phyloP scores from a whole-genome alignment of 2,888 invertebrate genomes.

The Oegoconia quadripuncta region DNA sequence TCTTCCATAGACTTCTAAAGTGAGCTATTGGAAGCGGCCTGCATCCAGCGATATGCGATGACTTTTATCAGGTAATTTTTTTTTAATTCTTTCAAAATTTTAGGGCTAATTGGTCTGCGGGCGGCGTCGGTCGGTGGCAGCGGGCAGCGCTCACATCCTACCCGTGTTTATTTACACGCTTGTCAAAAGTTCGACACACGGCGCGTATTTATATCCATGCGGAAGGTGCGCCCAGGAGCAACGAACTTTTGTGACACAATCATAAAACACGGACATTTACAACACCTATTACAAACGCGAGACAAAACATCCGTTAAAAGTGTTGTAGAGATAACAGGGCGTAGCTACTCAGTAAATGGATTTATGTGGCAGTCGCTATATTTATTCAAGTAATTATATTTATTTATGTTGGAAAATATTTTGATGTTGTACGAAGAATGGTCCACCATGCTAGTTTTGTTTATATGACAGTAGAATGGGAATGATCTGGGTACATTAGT shows the following conservation, averaged over 20 bases:
- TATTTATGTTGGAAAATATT: constrained; percentile 5
- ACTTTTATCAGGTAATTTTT: background rate
- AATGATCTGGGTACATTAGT: too few relatives aligned
- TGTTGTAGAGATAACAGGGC: constrained; percentile 30
- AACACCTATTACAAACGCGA: constrained; percentile 33
- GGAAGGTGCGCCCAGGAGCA: constrained; percentile 70
- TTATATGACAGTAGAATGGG: background rate
- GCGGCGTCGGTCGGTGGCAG: constrained; percentile 1
- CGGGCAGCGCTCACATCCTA: constrained; percentile 39
- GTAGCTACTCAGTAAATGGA: constrained; percentile 42
- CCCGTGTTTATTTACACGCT: constrained; percentile 65
- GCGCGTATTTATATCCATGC: constrained; percentile 65
- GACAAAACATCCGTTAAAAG: constrained; percentile 45
- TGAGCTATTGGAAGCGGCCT: too few relatives aligned
- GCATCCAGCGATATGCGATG: too few relatives aligned
- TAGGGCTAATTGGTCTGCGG: too few relatives aligned
- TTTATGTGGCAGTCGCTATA: constrained; percentile 28
- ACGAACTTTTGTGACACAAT: constrained; percentile 60
- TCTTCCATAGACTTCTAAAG: too few relatives aligned
- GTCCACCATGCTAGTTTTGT: background rate
- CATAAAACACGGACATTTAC: constrained; percentile 43
- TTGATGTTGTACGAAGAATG: constrained; percentile 1
- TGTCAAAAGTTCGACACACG: constrained; percentile 73
- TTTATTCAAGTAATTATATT: constrained; percentile 10
- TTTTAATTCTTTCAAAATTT: background rate